Evolutionary conservation across 2,797 vertebrate species (phyloP), one percentile per base, ranked within the genome.

Genomic region (Moxostoma hubbsi): DNA sequence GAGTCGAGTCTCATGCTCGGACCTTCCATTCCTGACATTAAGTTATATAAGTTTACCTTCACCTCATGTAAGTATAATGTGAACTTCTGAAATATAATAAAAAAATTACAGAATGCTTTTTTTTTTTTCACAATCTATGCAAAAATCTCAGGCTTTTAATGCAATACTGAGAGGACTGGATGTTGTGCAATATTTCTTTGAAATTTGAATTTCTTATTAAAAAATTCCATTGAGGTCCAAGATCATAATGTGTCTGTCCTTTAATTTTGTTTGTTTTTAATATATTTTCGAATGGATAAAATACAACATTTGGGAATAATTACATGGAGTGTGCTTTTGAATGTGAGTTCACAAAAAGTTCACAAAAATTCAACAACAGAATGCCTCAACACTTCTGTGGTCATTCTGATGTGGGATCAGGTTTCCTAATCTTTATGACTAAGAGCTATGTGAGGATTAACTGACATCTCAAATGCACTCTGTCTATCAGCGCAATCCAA

Each of bases 271-370:
- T 24, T 24, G 24, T 18, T 66, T 49, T 64, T 61, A 15, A 67
- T 13, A 7, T 71, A 12, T 9, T 75, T 73, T 73, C 51, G 13
- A 9, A 15, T 57, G 47, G 74, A 74, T 74, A 80, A 80, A 80
- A 54, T 54, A 16, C 49, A 46, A 64, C 5, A 64, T 45, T 9
- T 16, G 7, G 9, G 12, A 64, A 64, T 15, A 45, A 74, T 43
- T 13, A 7, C 16, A 51, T 63, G 7, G 49, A 16, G n/a, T 64
- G 24, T 24, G 24, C 13, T 46, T 12, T 61, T 18, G 12, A 13
- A 36, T 55, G 68, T 58, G 53, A 7, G 12, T 16, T 16, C 15
- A n/a, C n/a, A n/a, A n/a, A n/a, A n/a, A n/a, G n/a, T n/a, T 3
- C 0, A 4, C 3, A 51, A 51, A 51, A 51, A 51, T 5, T 6